These are phyloP conservation scores for Atta colombica DNA, from an alignment of 1,140 invertebrate species.

Conservation along the genomic window DNA sequence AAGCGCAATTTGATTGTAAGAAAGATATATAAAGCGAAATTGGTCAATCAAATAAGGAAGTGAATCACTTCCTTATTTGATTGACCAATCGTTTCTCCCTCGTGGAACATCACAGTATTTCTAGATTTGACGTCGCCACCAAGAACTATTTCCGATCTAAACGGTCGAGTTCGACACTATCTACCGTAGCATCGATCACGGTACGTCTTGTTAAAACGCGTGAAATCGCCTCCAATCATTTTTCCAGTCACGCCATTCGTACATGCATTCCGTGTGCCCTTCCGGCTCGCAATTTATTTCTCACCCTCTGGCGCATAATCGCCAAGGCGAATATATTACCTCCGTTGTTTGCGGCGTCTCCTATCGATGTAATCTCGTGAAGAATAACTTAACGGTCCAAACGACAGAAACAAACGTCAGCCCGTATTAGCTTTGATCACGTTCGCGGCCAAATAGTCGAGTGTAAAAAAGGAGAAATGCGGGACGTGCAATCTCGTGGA, in stretches of 20 bases:
- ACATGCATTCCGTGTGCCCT: constrained; percentile 25
- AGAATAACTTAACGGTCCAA: constrained; percentile 33
- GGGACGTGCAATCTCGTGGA: constrained; percentile 48
- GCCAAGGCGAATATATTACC: constrained; percentile 31
- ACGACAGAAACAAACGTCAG: constrained; percentile 49
- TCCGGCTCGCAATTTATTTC: constrained; percentile 8
- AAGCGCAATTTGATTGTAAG: not conserved
- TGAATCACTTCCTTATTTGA: constrained; percentile 21
- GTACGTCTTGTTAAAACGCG: constrained; percentile 57
- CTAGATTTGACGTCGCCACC: constrained; percentile 35
- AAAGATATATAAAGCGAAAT: constrained; percentile 22
- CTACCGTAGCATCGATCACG: constrained; percentile 48
- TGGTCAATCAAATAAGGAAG: no score
- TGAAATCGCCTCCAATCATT: constrained; percentile 60
- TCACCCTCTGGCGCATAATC: constrained; percentile 3
- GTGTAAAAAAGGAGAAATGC: constrained; percentile 3
- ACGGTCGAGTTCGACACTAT: constrained; percentile 45
- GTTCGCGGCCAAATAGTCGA: constrained; percentile 32
- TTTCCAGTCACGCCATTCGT: constrained; percentile 57
- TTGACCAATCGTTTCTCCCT: constrained; percentile 32
- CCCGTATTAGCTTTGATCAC: constrained; percentile 60
- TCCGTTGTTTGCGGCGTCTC: constrained; percentile 16
- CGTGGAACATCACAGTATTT: constrained; percentile 11
- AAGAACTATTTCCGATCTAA: constrained; percentile 55
- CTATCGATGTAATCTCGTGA: constrained; percentile 26